phyloP scores from a whole-genome alignment of 2,113 vertebrate genomes.

The Ranitomeya variabilis region DNA sequence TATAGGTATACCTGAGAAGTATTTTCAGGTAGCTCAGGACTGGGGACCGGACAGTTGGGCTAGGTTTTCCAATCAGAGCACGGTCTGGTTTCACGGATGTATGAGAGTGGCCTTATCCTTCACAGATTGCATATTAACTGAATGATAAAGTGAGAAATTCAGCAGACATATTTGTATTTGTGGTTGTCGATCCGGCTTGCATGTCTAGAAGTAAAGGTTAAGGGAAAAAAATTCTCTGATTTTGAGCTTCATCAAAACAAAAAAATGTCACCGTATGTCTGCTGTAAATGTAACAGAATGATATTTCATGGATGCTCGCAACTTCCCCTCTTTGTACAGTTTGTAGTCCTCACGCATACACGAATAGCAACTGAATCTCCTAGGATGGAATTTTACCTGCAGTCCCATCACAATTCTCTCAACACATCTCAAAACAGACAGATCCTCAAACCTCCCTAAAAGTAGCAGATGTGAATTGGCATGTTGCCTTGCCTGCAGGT shows the following conservation, averaged over 20 bases:
- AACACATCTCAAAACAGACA: conserved; percentile 50
- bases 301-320: not conserved
- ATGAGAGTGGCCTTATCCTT: not conserved
- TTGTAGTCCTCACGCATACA: conserved; percentile 1
- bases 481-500: conserved; percentile 55
- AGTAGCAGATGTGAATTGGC: conserved; percentile 53
- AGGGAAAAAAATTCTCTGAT: not conserved
- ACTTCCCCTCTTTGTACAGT: not conserved
- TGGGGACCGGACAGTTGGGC: too few relatives aligned
- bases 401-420: conserved; percentile 27
- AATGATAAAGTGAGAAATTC: not conserved
- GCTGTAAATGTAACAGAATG: not conserved
- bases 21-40: too few relatives aligned
- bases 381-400: conserved; percentile 41
- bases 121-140: not conserved
- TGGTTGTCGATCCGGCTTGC: not conserved
- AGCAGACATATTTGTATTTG: not conserved
- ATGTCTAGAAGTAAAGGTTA: not conserved
- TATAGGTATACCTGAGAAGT: too few relatives aligned
- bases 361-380: not conserved
- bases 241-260: not conserved
- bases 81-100: too few relatives aligned
- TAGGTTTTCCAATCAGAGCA: too few relatives aligned
- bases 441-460: conserved; percentile 33
- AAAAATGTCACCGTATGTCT: not conserved